Percentiles rank a stretch among this genome's conserved stretches.
These are phyloP conservation scores for Microchrysa polita DNA, from an alignment of 2,888 invertebrate species.

Conservation along the genomic window DNA sequence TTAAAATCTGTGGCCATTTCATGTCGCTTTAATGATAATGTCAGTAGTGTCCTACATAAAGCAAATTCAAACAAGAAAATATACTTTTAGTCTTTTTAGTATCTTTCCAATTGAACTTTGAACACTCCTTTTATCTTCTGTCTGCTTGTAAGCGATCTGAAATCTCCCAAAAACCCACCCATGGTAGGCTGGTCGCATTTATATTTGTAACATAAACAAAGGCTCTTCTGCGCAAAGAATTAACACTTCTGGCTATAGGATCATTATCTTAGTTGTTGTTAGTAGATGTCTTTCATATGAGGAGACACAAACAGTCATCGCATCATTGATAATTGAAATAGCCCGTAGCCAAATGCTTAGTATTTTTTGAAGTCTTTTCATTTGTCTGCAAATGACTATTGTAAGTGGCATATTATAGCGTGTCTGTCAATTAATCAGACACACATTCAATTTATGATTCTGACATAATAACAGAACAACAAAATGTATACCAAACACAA, in stretches of 20 bases:
- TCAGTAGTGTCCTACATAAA: too few relatives aligned
- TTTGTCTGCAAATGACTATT: not conserved
- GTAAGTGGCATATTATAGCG: slow-evolving; percentile 14
- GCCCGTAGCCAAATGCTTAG: not conserved
- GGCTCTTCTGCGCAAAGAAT: slow-evolving; percentile 26
- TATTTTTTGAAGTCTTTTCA: not conserved
- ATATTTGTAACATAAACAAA: slow-evolving; percentile 37
- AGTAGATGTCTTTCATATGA: too few relatives aligned
- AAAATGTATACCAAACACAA: slow-evolving; percentile 4
- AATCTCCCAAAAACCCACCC: slow-evolving; percentile 38
- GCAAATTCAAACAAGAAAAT: too few relatives aligned
- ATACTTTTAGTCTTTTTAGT: slow-evolving; percentile 16
- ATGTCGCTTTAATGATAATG: too few relatives aligned
- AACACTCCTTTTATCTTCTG: not conserved
- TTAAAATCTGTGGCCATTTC: too few relatives aligned
- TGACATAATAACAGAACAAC: not conserved
- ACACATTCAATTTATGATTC: slow-evolving; percentile 29
- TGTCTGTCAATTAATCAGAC: slow-evolving; percentile 38
- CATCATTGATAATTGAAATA: not conserved
- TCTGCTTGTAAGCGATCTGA: too few relatives aligned
- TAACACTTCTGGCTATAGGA: not conserved
- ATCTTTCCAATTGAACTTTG: not conserved
- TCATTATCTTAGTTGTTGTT: too few relatives aligned
- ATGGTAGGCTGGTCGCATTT: too few relatives aligned
- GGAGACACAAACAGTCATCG: not conserved